Base-by-base conservation (phyloP, 2,888 invertebrate species). In the Melieria picta region DNA sequence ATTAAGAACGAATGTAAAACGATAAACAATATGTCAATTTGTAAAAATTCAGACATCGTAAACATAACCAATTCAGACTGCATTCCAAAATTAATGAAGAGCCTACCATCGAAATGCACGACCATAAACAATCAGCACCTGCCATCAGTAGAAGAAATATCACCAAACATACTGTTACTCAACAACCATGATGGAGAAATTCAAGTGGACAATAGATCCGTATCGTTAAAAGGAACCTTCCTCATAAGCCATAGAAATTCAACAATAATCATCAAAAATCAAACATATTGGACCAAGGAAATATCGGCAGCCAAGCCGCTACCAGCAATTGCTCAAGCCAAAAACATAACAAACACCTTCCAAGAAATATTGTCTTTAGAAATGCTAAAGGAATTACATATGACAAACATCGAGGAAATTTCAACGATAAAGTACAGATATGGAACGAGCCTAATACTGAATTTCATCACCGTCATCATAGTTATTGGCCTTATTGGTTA, bases 111-210 rank as follows among this genome's bases (percentile, higher is more conserved):
- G 57, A 57, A 57, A 9, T 57, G 57, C 57, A 57, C 57, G 9
- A 57, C 57, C 9, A 57, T 9, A 5, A 57, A 30, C 16, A 57
- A 57, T 9, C 57, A 57, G 16, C 57, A 57, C 9, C 57, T 57
- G 13, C 57, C 57, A 66, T 45, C 48, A 66, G 57, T 57, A 57
- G 66, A 47, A 47, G 57, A 66, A 58, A 66, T 57, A 66, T 46
- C 56, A 10, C 45, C 65, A 16, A 52, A 65, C 65, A 52, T 65
- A 55, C 47, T 66, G 57, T 47, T 66, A n/a, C 66, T 66, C 66
- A 66, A 58, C 47, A 66, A 66, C 46, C 57, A 66, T 58, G 45
- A 55, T 55, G 65, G 43, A 55, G 13, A 65, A 55, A 55, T 65
- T 4, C 52, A 52, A 55, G 45, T 65, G 9, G 66, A 66, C 16